Evolutionary conservation across 1,140 invertebrate genomes (phyloP), one percentile per base, ranked within the genome.

Genomic region (Alviniconcha marisindica): DNA sequence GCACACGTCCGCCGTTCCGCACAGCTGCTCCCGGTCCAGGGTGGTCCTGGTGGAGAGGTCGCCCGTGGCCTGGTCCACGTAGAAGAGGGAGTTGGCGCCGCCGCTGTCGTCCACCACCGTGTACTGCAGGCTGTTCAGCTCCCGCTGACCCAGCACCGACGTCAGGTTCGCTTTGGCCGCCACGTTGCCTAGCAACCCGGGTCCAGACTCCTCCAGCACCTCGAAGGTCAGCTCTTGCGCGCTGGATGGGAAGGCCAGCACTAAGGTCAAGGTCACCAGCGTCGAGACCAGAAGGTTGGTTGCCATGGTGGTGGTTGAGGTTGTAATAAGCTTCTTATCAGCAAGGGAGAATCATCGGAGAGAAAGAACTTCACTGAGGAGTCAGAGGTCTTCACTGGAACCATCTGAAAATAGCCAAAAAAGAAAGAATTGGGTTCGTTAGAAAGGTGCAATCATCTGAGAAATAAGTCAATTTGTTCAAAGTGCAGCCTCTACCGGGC

Each of bases 21-120:
- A 89, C 24, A 88, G 78, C 33, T 71, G 48, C 48, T 90, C 89
- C 24, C 88, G 60, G 82, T 90, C 86, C 15, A 90, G 80, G 10
- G 60, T 63, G 0, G 31, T 76, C 0, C 77, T 63, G 4, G 84
- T 87, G 60, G 44, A 80, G 3, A 89, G 38, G 40, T 83, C 77
- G n/a, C 88, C 87, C 56, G 40, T 82, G 33, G 78, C 73, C 28
- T 81, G 76, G 44, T 84, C 77, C 18, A 89, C 82, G 3, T 54
- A 48, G 71, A 89, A 89, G 44, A 85, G 56, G 7, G 82, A 73
- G 12, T 48, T 4, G 1, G 40, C 10, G 24, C 66, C 42, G 2
- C 42, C 31, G 63, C 60, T 69, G 14, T 48, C 40, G 24, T 74
- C 63, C 18, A 81, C 38, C 48, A 83, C 42, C 18, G 66, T 54